Evolutionary conservation across 2,797 vertebrate species (phyloP).

Genomic region (Eulemur coronatus): DNA sequence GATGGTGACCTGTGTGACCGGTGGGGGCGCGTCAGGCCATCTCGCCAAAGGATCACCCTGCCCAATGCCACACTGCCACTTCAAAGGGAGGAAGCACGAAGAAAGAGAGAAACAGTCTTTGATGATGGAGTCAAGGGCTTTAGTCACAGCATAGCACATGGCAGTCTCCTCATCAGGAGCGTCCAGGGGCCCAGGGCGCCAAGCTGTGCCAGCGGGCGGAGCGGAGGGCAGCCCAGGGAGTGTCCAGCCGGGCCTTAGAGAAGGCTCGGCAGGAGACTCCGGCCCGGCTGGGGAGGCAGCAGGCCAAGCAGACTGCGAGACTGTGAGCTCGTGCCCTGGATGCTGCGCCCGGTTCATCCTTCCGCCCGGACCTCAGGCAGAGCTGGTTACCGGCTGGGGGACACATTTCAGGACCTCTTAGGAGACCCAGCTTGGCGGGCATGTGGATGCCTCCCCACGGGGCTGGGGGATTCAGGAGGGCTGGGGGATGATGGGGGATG

Average conservation of each 20-base stretch:
- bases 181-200: not conserved
- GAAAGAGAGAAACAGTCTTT: not conserved
- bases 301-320: not conserved
- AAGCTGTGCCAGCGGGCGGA: fast-evolving
- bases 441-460: not conserved
- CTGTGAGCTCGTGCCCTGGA: not conserved
- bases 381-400: not conserved
- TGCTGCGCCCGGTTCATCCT: not conserved
- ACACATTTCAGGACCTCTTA: not conserved
- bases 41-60: not conserved
- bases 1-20: not conserved
- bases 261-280: not conserved
- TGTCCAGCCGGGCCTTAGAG: fast-evolving
- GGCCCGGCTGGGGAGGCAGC: too few relatives aligned
- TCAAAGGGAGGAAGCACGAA: not conserved
- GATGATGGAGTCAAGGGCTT: not conserved
- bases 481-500: fast-evolving
- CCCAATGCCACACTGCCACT: fast-evolving
- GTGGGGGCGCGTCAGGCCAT: not conserved
- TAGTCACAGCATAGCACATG: not conserved
- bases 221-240: not conserved
- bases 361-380: not conserved
- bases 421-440: not conserved
- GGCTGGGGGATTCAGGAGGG: not conserved
- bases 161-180: not conserved